phyloP scores from a whole-genome alignment of 1,140 invertebrate species.

The Drosophila jambulina region DNA sequence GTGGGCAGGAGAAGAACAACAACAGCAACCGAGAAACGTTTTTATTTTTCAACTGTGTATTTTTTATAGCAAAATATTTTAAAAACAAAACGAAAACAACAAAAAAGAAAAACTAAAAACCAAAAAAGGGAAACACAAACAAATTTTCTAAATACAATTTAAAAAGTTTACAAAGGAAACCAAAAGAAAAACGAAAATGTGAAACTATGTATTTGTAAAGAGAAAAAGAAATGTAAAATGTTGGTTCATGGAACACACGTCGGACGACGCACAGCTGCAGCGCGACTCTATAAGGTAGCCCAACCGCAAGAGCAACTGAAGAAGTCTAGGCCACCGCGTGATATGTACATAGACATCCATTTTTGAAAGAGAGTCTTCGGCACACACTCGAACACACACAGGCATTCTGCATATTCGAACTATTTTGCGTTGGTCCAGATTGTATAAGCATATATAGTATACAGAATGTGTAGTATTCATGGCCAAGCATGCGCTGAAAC shows the following conservation, averaged over 20 bases:
- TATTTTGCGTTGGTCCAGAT: constrained; percentile 45
- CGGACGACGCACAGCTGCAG: constrained; percentile 42
- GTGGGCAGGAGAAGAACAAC: constrained; percentile 26
- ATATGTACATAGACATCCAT: constrained; percentile 71
- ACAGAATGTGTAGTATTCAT: constrained; percentile 23
- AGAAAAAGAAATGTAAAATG: constrained; percentile 53
- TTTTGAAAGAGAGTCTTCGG: constrained; percentile 55
- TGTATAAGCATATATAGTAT: constrained; percentile 20
- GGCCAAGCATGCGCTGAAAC: constrained; percentile 70
- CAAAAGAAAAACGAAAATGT: constrained; percentile 33
- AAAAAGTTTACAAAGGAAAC: constrained; percentile 56
- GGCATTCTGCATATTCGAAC: constrained; percentile 46
- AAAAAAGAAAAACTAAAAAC: constrained; percentile 45
- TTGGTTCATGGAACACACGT: constrained; percentile 60
- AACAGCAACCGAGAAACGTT: constrained; percentile 69
- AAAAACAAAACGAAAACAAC: constrained; percentile 46
- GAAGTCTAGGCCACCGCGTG: constrained; percentile 72
- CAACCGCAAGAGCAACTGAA: constrained; percentile 30
- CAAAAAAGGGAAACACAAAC: constrained; percentile 32
- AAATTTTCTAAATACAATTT: constrained; percentile 69
- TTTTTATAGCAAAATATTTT: constrained; percentile 80
- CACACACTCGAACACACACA: background rate
- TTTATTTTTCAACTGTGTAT: constrained; percentile 81
- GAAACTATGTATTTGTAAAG: constrained; percentile 69
- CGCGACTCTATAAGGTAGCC: constrained; percentile 48